Percentiles rank a stretch among this genome's conserved stretches.
phyloP scores from a whole-genome alignment of 2,888 invertebrate species.

The Ectemnius cavifrons region DNA sequence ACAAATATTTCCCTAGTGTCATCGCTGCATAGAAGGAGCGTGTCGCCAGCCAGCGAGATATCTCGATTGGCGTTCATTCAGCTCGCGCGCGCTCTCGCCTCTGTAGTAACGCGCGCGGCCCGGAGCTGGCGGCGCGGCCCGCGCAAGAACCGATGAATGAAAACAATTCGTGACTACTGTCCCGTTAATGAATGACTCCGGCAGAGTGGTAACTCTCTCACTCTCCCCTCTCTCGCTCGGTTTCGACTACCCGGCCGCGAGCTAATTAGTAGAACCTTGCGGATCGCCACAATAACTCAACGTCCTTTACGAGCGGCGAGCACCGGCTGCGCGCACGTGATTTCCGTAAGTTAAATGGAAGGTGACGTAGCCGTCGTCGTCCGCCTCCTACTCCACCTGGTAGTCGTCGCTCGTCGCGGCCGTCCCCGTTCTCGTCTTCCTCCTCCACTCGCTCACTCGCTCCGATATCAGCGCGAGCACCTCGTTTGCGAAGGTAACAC shows the following conservation, averaged over 20 bases:
- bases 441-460: too few species aligned
- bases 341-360: constrained; percentile 65
- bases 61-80: too few species aligned
- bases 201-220: constrained; percentile 56
- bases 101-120: constrained; percentile 21
- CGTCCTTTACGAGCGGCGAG: constrained; percentile 59
- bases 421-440: too few species aligned
- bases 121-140: constrained; percentile 49
- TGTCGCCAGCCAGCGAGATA: too few species aligned
- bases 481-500: constrained; percentile 53
- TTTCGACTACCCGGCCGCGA: constrained; percentile 59
- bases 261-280: constrained; percentile 65
- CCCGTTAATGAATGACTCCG: constrained; percentile 72
- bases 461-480: constrained; percentile 40
- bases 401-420: too few species aligned
- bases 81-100: too few species aligned
- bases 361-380: constrained; percentile 57
- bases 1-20: too few species aligned
- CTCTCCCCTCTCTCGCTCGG: constrained; percentile 40
- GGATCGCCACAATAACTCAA: constrained; percentile 65
- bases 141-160: constrained; percentile 74
- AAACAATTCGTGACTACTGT: constrained; percentile 72
- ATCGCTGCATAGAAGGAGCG: too few species aligned
- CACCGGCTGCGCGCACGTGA: constrained; percentile 55
- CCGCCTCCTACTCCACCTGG: too few species aligned